Conservation (phyloP, 1,140 invertebrate genomes). For the Cotesia chilonis region DNA sequence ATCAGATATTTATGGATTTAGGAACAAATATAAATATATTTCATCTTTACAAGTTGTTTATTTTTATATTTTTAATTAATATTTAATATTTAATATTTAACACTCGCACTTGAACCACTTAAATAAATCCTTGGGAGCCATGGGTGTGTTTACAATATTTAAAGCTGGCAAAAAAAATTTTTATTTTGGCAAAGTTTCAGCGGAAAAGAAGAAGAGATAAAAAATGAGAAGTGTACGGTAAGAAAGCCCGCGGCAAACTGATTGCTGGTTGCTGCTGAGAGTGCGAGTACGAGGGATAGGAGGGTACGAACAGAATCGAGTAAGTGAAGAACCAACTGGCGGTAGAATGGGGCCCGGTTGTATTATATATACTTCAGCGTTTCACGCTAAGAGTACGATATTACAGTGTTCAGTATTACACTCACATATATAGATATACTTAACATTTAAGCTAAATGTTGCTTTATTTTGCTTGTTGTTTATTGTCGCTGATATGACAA, state of each 20-base stretch:
- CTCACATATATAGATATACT: too few relatives aligned
- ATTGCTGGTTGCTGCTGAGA: conserved; percentile 23
- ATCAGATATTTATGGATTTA: conserved; percentile 10
- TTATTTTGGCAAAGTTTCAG: conserved; percentile 4
- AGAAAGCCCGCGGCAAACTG: conserved; percentile 41
- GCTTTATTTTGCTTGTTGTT: too few relatives aligned
- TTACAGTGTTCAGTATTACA: neutral
- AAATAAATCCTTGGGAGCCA: too few relatives aligned
- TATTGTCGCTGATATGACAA: too few relatives aligned
- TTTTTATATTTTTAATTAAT: neutral
- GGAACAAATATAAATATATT: neutral
- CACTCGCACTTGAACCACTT: too few relatives aligned
- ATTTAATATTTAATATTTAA: neutral
- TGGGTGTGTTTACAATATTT: neutral
- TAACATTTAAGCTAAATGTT: too few relatives aligned
- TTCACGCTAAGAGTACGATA: neutral
- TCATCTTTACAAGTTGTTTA: neutral
- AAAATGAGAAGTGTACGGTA: conserved; percentile 7
- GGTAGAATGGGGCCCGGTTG: conserved; percentile 28
- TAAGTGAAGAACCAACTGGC: conserved; percentile 23
- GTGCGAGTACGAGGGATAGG: neutral
- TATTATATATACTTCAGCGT: neutral
- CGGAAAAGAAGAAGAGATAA: conserved; percentile 3
- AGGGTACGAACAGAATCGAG: too few relatives aligned
- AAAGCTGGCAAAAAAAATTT: neutral